Evolutionary conservation across 2,797 vertebrate genomes (phyloP), one percentile per base, ranked within the genome.

Genomic region (Enteromius afrohamiltoni): DNA sequence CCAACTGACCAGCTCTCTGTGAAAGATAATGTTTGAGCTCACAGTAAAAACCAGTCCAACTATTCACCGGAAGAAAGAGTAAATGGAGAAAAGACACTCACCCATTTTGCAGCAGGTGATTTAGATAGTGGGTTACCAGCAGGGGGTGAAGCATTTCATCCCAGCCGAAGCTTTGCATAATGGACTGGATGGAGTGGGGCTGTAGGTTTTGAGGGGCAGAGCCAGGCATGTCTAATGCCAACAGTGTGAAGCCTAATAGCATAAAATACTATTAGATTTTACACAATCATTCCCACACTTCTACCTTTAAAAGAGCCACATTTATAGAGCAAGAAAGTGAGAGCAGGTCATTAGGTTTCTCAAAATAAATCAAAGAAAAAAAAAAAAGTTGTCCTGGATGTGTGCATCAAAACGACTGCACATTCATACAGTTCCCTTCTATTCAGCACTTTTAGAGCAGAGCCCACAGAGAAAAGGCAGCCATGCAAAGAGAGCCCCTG

Each of bases 151-250:
- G 93, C 95, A 97, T 97, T 88, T 99, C 97, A 87, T 99, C 97
- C 98, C 97, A 99, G 87, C 96, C 97, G 79, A 99, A 99, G 85
- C 94, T 93, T 0, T 97, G 96, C 94, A 99, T 95, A 90, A 97
- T 95, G 86, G 96, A 94, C 82, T 95, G 90, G 86, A 96, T 91
- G 0, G 97, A 97, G 87, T 95, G 95, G 83, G 97, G 97, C 88
- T 99, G 97, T 45, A 99, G 96, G 85, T 98, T 97, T 84, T 95
- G 94, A 0, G 96, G 95, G 80, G 96, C 96, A 47, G 96, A 96
- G 89, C 91, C 91, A 7, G 97, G 97, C 88, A 98, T 93, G 88
- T 98, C 97, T 89, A 96, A 91, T 29, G 97, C 97, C 85, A 99
- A 88, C 86, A 98, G 93, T 71, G 97, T 97, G 91, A 98, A 99